Percentiles rank a stretch among this genome's conserved stretches.
These are phyloP conservation scores for Rhagoletis zephyria DNA, from an alignment of 1,140 invertebrate species.

Conservation along the genomic window DNA sequence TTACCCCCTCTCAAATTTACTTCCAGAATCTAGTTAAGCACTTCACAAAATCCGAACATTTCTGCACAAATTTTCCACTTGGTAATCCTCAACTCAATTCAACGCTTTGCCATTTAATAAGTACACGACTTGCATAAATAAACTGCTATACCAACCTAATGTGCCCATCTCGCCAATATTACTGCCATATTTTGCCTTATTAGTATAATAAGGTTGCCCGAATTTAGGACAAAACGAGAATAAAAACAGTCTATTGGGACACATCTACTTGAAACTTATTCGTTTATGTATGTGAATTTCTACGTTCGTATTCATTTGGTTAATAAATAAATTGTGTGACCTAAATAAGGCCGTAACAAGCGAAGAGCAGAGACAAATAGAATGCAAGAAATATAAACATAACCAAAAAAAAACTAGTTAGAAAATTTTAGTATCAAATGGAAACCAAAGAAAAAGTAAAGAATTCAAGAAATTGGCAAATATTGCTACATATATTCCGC, in stretches of 20 bases:
- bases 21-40: too few relatives aligned
- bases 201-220: background rate
- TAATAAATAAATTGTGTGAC: conserved; percentile 53
- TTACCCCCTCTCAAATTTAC: too few relatives aligned
- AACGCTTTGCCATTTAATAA: background rate
- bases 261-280: background rate
- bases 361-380: background rate
- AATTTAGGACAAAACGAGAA: conserved; percentile 8
- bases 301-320: conserved; percentile 11
- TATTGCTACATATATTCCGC: background rate
- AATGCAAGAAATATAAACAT: background rate
- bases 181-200: conserved; percentile 44
- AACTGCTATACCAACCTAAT: background rate
- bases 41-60: too few relatives aligned
- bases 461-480: background rate
- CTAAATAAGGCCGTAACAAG: conserved; percentile 25
- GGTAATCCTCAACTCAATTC: background rate
- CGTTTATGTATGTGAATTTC: too few relatives aligned
- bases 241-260: conserved; percentile 11
- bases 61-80: too few relatives aligned
- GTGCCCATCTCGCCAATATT: conserved; percentile 24
- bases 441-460: background rate
- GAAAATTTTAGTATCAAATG: conserved; percentile 18
- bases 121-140: conserved; percentile 48
- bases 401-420: background rate